Evolutionary conservation across 2,888 invertebrate genomes (phyloP).

Genomic region (Catocala fraxini): DNA sequence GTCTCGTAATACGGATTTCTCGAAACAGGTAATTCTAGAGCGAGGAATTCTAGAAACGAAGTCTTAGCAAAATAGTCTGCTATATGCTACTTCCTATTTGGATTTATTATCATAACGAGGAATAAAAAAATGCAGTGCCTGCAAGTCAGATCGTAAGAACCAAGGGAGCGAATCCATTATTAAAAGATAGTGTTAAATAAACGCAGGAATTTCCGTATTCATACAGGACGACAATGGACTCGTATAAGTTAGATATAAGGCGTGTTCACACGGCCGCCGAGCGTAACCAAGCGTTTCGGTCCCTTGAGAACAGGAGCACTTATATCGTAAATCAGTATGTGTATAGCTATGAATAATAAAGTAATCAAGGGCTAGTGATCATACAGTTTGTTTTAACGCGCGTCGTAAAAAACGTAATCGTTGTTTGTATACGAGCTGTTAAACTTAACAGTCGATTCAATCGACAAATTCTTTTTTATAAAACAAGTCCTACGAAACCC

Average conservation of each 20-base stretch:
- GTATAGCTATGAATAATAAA: constrained; percentile 9
- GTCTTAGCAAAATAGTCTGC: too few relatives aligned
- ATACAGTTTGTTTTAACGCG: background rate
- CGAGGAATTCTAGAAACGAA: too few relatives aligned
- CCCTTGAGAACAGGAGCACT: constrained; percentile 42
- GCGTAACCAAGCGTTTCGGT: constrained; percentile 43
- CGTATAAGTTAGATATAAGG: constrained; percentile 26
- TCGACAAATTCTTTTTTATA: too few relatives aligned
- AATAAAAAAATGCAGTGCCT: too few relatives aligned
- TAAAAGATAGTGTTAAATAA: background rate
- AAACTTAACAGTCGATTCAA: background rate
- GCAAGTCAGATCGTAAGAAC: too few relatives aligned
- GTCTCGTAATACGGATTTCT: too few relatives aligned
- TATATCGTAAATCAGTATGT: constrained; percentile 14
- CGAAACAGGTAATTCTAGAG: too few relatives aligned
- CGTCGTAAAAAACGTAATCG: background rate
- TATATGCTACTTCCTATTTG: too few relatives aligned
- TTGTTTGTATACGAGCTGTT: background rate
- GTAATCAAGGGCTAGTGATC: constrained; percentile 12
- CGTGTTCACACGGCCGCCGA: constrained; percentile 48
- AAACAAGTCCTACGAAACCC: too few relatives aligned
- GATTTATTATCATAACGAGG: too few relatives aligned
- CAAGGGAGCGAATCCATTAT: too few relatives aligned
- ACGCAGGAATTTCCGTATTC: constrained; percentile 8
- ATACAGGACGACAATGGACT: constrained; percentile 18